Evolutionary conservation across 2,888 invertebrate genomes (phyloP).

Genomic region (Oxycera nigricornis): DNA sequence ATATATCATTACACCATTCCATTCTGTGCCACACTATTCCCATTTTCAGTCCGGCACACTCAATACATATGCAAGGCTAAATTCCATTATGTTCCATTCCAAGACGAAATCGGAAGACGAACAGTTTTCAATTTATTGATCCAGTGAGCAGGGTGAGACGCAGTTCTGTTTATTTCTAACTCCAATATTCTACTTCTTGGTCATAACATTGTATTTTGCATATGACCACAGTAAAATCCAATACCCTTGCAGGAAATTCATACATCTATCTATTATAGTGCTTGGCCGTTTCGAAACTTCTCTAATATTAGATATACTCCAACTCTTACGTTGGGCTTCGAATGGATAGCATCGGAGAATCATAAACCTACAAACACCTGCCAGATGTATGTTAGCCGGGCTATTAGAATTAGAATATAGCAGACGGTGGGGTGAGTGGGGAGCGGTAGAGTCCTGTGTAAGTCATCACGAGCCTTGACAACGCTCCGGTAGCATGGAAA

Average conservation of each 20-base stretch:
- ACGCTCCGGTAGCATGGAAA: conserved; percentile 24
- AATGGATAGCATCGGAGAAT: conserved; percentile 26
- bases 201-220: conserved; percentile 44
- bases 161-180: neutral
- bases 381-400: conserved; percentile 24
- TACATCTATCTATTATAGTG: conserved; percentile 28
- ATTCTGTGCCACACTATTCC: too few relatives aligned
- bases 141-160: conserved; percentile 10
- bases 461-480: conserved; percentile 35
- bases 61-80: neutral
- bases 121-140: conserved; percentile 44
- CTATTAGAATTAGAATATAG: conserved; percentile 34
- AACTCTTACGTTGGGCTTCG: neutral
- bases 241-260: conserved; percentile 43
- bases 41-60: too few relatives aligned
- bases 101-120: conserved; percentile 12
- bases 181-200: conserved; percentile 31
- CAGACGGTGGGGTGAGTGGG: neutral
- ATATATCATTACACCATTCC: too few relatives aligned
- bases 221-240: conserved; percentile 43
- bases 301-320: conserved; percentile 36
- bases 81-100: conserved; percentile 9
- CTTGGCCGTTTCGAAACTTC: conserved; percentile 25
- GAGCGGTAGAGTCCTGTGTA: conserved; percentile 17
- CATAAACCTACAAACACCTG: conserved; percentile 39